A percentile compares a stretch with the other conserved stretches of the same genome.
Conservation (phyloP, 2,888 invertebrate species). For the Kryphioiulus occultus region DNA sequence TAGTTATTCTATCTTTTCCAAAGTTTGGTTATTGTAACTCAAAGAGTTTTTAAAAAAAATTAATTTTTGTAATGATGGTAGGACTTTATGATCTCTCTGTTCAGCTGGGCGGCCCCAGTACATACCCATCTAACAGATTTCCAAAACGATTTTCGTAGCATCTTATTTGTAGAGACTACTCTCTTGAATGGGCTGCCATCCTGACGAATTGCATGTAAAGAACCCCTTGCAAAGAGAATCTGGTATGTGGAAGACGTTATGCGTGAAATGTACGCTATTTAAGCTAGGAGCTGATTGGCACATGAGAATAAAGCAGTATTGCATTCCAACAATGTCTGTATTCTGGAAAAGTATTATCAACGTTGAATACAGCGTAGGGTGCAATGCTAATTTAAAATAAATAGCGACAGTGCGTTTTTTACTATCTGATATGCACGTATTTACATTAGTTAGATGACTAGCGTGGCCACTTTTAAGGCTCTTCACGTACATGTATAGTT, state of each 20-base stretch:
- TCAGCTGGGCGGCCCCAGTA: background rate
- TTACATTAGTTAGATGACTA: background rate
- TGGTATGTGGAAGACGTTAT: background rate
- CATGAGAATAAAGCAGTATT: background rate
- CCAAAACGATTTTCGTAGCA: background rate
- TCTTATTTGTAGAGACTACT: background rate
- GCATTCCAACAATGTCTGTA: background rate
- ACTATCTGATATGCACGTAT: background rate
- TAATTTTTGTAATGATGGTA: too few species aligned
- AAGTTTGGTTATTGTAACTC: too few species aligned
- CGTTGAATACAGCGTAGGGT: background rate
- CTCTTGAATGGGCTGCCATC: background rate
- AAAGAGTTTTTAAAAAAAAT: too few species aligned
- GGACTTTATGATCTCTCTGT: background rate
- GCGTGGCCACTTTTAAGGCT: background rate
- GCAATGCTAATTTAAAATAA: background rate
- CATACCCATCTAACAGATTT: background rate
- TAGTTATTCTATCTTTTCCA: too few species aligned
- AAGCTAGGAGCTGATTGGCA: background rate
- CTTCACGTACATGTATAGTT: background rate
- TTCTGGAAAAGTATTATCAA: background rate
- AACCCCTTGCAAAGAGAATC: background rate
- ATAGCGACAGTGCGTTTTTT: background rate
- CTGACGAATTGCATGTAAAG: background rate
- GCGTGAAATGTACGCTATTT: background rate